Percentiles rank a stretch among this genome's conserved stretches.
Evolutionary conservation across 37 sponge, comb jelly and placozoan species (phyloP).

Genomic region (Eunapius fragilis): DNA sequence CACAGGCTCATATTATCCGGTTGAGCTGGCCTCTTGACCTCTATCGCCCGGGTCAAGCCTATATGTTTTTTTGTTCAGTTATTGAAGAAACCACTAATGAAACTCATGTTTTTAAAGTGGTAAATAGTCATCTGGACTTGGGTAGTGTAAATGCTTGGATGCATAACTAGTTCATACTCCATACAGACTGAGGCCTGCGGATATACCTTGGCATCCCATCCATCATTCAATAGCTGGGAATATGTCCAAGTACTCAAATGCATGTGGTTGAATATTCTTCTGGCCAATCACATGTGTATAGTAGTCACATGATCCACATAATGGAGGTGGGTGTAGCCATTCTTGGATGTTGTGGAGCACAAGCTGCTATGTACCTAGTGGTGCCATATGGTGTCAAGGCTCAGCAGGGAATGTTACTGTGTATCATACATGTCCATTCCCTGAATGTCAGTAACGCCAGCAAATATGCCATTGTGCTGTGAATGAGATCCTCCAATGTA

Average conservation of each 20-base stretch:
- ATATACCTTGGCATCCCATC: conserved; percentile 34
- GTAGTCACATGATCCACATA: conserved; percentile 71
- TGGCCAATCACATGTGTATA: conserved; percentile 58
- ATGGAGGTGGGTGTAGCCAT: conserved; percentile 59
- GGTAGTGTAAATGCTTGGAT: too few relatives aligned
- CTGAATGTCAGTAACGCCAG: conserved; percentile 68
- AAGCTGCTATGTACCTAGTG: conserved; percentile 71
- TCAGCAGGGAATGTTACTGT: too few relatives aligned
- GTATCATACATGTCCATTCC: conserved; percentile 74
- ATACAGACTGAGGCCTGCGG: not conserved
- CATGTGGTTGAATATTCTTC: conserved; percentile 74
- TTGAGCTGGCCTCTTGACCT: too few relatives aligned
- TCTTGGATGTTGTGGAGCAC: conserved; percentile 77
- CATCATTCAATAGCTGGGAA: conserved; percentile 49
- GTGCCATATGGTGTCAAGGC: not conserved
- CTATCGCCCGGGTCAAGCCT: too few relatives aligned
- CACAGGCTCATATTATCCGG: too few relatives aligned
- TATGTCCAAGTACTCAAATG: conserved; percentile 35
- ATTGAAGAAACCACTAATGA: too few relatives aligned
- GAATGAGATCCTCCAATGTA: conserved; percentile 62
- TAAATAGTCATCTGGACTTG: too few relatives aligned
- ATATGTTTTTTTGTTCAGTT: too few relatives aligned
- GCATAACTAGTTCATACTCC: too few relatives aligned
- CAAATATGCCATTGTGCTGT: conserved; percentile 60
- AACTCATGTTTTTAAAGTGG: too few relatives aligned